phyloP scores from a whole-genome alignment of 2,797 vertebrate species.

The Emydoidea blandingii region DNA sequence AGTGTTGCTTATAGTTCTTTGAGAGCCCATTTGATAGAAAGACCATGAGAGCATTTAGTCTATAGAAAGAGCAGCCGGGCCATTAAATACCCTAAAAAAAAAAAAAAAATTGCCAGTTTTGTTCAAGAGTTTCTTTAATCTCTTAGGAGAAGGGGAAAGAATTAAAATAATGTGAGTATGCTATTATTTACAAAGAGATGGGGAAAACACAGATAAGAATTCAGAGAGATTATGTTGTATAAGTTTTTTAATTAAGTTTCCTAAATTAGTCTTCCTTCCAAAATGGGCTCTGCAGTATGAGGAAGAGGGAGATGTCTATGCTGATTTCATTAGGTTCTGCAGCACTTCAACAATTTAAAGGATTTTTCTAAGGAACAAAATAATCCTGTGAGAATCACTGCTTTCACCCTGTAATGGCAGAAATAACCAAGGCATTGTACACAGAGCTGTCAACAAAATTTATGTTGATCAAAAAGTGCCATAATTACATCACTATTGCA shows the following conservation, averaged over 20 bases:
- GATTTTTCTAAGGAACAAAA: not conserved
- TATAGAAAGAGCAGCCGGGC: not conserved
- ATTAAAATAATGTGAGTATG: not conserved
- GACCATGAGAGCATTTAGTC: not conserved
- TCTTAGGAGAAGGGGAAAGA: fast-evolving
- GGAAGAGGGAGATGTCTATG: not conserved
- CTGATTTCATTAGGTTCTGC: not conserved
- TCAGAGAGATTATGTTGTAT: not conserved
- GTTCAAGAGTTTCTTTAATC: not conserved
- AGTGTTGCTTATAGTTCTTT: fast-evolving
- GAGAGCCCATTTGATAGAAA: not conserved
- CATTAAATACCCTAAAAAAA: not conserved
- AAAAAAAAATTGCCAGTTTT: too few species aligned
- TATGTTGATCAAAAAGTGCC: too few species aligned
- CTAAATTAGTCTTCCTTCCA: fast-evolving
- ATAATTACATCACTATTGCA: too few species aligned
- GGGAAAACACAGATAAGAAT: not conserved
- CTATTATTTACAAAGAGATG: not conserved
- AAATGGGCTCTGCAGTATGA: fast-evolving
- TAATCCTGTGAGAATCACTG: not conserved
- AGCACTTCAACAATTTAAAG: not conserved
- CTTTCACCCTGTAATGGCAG: not conserved
- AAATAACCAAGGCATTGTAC: not conserved
- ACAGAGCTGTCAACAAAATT: too few species aligned
- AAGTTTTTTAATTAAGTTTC: not conserved